These are phyloP conservation scores for Coleophora flavipennella DNA, from an alignment of 2,888 invertebrate genomes.

Conservation along the genomic window DNA sequence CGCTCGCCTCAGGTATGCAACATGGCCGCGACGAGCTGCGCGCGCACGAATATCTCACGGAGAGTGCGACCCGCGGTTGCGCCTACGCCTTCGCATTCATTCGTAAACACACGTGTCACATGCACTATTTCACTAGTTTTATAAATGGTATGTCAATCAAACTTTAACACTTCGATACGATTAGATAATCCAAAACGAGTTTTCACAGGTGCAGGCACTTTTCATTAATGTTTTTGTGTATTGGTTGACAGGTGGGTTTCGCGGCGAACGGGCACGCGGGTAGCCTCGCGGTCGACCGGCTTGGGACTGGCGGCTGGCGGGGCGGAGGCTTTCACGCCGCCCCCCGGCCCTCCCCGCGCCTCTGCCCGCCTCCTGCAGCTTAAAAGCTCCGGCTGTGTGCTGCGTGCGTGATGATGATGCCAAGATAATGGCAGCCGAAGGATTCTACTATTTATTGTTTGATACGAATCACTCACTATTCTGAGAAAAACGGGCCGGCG, in stretches of 20 bases:
- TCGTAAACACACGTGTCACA: conserved; percentile 70
- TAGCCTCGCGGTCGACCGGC: conserved; percentile 54
- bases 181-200: conserved; percentile 12
- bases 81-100: conserved; percentile 68
- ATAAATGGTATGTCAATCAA: conserved; percentile 5
- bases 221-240: conserved; percentile 53
- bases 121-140: conserved; percentile 41
- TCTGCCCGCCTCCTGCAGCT: conserved; percentile 50
- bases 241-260: conserved; percentile 28
- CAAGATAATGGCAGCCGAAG: conserved; percentile 65
- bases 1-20: conserved; percentile 70
- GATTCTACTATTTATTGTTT: conserved; percentile 68
- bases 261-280: conserved; percentile 44
- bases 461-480: conserved; percentile 48
- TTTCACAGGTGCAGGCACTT: conserved; percentile 42
- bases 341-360: conserved; percentile 29
- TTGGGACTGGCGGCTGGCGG: conserved; percentile 57
- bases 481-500: conserved; percentile 24
- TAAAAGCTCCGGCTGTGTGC: conserved; percentile 57
- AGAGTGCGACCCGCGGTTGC: conserved; percentile 64
- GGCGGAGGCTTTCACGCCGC: conserved; percentile 46
- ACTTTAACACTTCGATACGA: conserved; percentile 5
- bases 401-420: conserved; percentile 62
- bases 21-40: conserved; percentile 70
- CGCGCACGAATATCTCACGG: conserved; percentile 70